phyloP scores from a whole-genome alignment of 1,140 invertebrate species.

The Drosophila lacertosa region DNA sequence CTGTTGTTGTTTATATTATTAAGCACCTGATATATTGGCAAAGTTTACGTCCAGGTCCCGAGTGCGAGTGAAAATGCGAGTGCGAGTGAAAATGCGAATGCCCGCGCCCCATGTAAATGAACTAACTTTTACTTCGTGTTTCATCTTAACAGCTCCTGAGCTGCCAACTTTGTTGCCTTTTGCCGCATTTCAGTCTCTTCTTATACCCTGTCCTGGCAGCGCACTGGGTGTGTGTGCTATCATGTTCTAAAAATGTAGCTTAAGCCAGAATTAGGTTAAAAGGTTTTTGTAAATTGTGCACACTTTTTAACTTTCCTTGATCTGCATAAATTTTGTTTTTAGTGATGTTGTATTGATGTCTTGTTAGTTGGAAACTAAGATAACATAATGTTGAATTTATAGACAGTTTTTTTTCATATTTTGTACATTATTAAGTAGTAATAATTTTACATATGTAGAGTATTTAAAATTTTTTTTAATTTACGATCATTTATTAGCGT shows the following conservation, averaged over 20 bases:
- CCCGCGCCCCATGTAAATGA: slow-evolving; percentile 51
- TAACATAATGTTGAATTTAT: too few relatives aligned
- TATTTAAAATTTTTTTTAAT: too few relatives aligned
- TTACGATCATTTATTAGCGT: too few relatives aligned
- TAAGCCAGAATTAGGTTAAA: not conserved
- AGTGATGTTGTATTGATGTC: too few relatives aligned
- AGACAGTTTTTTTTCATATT: too few relatives aligned
- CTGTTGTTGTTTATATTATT: slow-evolving; percentile 69
- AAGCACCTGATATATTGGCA: slow-evolving; percentile 78
- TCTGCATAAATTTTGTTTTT: too few relatives aligned
- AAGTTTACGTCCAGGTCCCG: slow-evolving; percentile 58
- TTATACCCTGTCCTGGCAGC: slow-evolving; percentile 5
- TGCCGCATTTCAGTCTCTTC: not conserved
- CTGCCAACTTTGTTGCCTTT: slow-evolving; percentile 28
- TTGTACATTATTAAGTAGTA: too few relatives aligned
- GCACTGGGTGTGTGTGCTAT: too few relatives aligned
- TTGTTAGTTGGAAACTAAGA: too few relatives aligned
- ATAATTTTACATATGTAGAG: too few relatives aligned
- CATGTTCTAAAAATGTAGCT: not conserved
- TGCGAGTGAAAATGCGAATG: slow-evolving; percentile 10
- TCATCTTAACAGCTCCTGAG: slow-evolving; percentile 34
- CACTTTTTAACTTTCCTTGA: not conserved
- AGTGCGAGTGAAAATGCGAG: slow-evolving; percentile 24
- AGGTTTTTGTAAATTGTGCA: not conserved
- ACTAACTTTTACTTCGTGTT: slow-evolving; percentile 57